Conservation (phyloP, 2,113 vertebrate species). For the Triplophysa rosa region DNA sequence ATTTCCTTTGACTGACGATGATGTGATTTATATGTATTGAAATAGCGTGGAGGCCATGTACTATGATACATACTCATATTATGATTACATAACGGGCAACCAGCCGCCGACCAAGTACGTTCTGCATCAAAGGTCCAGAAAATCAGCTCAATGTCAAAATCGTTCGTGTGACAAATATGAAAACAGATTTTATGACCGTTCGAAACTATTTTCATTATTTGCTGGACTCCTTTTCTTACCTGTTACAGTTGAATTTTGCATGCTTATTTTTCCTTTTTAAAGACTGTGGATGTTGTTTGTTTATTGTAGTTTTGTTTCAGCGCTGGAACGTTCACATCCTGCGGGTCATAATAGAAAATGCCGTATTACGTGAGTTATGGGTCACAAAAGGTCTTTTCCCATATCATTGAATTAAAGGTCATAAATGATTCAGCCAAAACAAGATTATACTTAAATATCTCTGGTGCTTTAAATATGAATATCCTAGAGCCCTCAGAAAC, state of each 20-base stretch:
- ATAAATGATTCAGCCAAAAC: slow-evolving; percentile 14
- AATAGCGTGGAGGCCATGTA: not conserved
- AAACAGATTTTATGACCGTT: not conserved
- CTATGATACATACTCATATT: not conserved
- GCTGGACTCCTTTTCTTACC: not conserved
- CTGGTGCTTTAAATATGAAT: slow-evolving; percentile 17
- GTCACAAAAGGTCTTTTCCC: not conserved
- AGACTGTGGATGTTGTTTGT: slow-evolving; percentile 6
- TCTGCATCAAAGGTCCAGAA: not conserved
- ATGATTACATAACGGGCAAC: not conserved
- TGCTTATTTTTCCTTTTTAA: not conserved
- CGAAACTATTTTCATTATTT: not conserved
- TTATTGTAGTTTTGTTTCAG: slow-evolving; percentile 10
- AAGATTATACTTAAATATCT: slow-evolving; percentile 11
- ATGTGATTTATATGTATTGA: slow-evolving; percentile 8
- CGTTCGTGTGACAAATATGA: not conserved
- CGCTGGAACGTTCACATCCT: slow-evolving; percentile 3
- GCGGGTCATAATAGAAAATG: slow-evolving; percentile 10
- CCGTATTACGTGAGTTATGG: not conserved
- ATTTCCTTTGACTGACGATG: slow-evolving; percentile 13
- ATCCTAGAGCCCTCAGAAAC: slow-evolving; percentile 25
- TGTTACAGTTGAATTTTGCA: slow-evolving; percentile 3
- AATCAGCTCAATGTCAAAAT: too few species aligned
- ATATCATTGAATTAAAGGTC: not conserved
- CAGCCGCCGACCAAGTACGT: not conserved